A percentile compares a stretch with the other conserved stretches of the same genome.
Conservation (phyloP, 1,140 invertebrate genomes). For the Leptoteleia sp. region DNA sequence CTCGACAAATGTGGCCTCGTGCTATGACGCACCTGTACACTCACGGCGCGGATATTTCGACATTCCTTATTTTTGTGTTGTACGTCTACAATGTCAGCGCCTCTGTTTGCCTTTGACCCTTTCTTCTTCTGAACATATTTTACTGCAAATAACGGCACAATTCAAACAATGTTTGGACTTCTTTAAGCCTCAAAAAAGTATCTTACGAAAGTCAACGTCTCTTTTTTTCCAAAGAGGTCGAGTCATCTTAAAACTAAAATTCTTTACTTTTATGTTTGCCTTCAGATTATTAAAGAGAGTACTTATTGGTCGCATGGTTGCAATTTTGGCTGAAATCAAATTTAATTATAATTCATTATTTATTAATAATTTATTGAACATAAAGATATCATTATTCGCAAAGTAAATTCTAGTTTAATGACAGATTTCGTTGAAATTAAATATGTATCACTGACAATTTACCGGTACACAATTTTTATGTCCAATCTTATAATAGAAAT, state of each 20-base stretch:
- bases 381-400: no score
- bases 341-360: no score
- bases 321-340: no score
- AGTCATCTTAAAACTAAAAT: constrained; percentile 1
- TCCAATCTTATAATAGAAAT: no score
- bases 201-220: constrained; percentile 4
- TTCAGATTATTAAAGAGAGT: neutral
- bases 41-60: constrained; percentile 36
- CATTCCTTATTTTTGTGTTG: constrained; percentile 44
- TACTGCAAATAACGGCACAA: constrained; percentile 47
- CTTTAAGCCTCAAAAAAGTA: constrained; percentile 19
- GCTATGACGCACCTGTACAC: constrained; percentile 66
- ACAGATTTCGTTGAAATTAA: no score
- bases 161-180: constrained; percentile 43
- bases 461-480: no score
- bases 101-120: constrained; percentile 47
- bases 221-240: constrained; percentile 2
- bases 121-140: constrained; percentile 35
- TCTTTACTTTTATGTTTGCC: neutral
- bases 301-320: no score
- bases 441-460: no score
- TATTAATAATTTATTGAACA: no score
- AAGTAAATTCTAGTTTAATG: no score
- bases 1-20: constrained; percentile 61
- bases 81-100: constrained; percentile 50